Base-by-base conservation (phyloP, 2,113 vertebrate species). In the Beaufortia kweichowensis region DNA sequence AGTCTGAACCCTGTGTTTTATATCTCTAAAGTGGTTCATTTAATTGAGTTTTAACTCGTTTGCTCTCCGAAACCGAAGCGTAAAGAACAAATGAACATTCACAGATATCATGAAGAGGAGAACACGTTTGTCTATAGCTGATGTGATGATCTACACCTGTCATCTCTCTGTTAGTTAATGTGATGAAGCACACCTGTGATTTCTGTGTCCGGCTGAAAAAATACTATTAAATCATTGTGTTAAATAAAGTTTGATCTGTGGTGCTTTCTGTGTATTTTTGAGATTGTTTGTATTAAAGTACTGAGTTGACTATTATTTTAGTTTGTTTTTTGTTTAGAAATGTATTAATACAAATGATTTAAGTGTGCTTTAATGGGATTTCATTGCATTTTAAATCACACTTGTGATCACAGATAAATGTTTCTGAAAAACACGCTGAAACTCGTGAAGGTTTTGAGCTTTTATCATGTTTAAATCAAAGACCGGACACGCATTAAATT, bases 1-100 rank as follows among this genome's bases (percentile, higher is more conserved):
- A 83, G 83, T 65, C 81, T 86, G 88, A 81, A 84, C 86, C 86
- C 86, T 60, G 85, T 89, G 55, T 35, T 89, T 91, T 94, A 92
- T 92, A 91, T 87, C 84, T 89, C 78, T 85, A 28, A 46, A 65
- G 85, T 88, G 80, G 80, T 87, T 88, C 82, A 6, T 57, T 56
- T 71, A 39, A n/a, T 56, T 57, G 29, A 12, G n/a, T 9, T 41
- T 48, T 3, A n/a, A 14, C 48, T 77, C 84, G n/a, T 35, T 39
- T 21, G 11, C 31, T 67, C 62, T 75, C 90, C 91, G 91, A 90
- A 88, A n/a, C n/a, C n/a, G n/a, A n/a, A n/a, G n/a, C n/a, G n/a
- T n/a, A n/a, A n/a, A n/a, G n/a, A n/a, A 33, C 31, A 3, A 33
- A 7, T 61, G 75, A 60, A 80, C 81, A 65, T 46, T 33, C 48